phyloP scores from a whole-genome alignment of 2,888 invertebrate genomes.

The Octodonta nipae region DNA sequence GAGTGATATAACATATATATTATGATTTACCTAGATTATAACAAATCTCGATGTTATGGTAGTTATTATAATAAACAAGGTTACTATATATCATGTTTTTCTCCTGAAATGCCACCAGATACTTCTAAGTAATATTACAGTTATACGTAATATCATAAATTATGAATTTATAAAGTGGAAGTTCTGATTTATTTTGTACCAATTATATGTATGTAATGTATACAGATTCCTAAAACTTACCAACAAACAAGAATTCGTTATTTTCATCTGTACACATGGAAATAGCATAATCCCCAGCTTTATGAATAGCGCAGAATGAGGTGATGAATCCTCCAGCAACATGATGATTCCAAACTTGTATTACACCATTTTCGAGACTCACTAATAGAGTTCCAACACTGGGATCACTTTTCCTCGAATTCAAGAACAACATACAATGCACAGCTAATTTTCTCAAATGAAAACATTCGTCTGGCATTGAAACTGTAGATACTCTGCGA shows the following conservation, averaged over 20 bases:
- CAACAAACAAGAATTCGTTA: conserved; percentile 61
- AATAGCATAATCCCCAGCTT: conserved; percentile 50
- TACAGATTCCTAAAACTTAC: no score
- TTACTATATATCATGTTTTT: no score
- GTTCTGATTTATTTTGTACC: no score
- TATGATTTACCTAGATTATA: no score
- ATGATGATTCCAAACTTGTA: conserved; percentile 75
- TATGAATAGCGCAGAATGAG: conserved; percentile 57
- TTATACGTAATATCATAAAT: no score
- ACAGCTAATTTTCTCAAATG: conserved; percentile 44
- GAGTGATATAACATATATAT: no score
- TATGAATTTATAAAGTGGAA: no score
- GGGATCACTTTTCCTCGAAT: conserved; percentile 40
- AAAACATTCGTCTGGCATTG: conserved; percentile 33
- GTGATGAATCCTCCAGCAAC: conserved; percentile 56
- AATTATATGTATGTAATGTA: no score
- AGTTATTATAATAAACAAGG: no score
- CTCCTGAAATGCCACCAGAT: no score
- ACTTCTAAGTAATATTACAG: no score
- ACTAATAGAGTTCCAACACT: conserved; percentile 52
- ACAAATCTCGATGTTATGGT: no score
- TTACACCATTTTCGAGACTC: conserved; percentile 58
- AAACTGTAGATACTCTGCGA: conserved; percentile 34
- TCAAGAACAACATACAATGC: conserved; percentile 54
- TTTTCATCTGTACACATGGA: conserved; percentile 56